Base-by-base conservation (phyloP, 2,888 invertebrate genomes). In the Sinodicranocentrus sp. region DNA sequence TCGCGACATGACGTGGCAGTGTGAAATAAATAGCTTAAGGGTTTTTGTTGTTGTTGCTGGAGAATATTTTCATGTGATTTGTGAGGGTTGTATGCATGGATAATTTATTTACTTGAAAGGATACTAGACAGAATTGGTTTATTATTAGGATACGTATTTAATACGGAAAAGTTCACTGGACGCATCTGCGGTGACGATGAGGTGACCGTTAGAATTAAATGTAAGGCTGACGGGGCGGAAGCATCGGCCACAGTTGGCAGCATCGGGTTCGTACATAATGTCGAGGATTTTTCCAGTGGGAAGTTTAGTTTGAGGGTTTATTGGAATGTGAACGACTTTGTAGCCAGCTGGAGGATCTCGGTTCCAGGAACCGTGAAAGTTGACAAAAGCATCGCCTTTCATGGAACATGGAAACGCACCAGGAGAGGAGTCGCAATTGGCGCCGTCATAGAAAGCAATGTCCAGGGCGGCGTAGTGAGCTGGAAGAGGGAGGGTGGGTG, bases 391-490 rank as follows among this genome's bases (percentile, higher is more conserved):
- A 54, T 87, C 86, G 2, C 86, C 86, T 17, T 48, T 84, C 57
- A 75, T 70, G 17, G 75, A 78, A 44, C 88, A 88, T 1, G 88
- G 87, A 57, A 87, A 87, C 1, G 87, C 82, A 2, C 85, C 87
- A 1, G 26, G 33, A 1, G 48, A 61, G 0, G 57, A 26, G 43
- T 79, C 84, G 48, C 87, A 87, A 0, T 54, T 76, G 21, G 44
- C 21, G 6, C 85, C 85, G 10, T 78, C 61, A 70, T 82, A 85
- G 26, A 88, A 88, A 13, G 61, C 54, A 28, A 88, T 75, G 25
- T 85, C 87, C 0, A 88, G 77, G 10, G 88, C 86, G 33, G 88
- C 87, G 23, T 25, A 43, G 54, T 88, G 88, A 28, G 88, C 87
- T 17, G 87, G 84, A 76, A 88, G 75, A 8, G 87, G 57, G 0